phyloP scores from a whole-genome alignment of 2,113 vertebrate species.

The Podarcis raffonei region DNA sequence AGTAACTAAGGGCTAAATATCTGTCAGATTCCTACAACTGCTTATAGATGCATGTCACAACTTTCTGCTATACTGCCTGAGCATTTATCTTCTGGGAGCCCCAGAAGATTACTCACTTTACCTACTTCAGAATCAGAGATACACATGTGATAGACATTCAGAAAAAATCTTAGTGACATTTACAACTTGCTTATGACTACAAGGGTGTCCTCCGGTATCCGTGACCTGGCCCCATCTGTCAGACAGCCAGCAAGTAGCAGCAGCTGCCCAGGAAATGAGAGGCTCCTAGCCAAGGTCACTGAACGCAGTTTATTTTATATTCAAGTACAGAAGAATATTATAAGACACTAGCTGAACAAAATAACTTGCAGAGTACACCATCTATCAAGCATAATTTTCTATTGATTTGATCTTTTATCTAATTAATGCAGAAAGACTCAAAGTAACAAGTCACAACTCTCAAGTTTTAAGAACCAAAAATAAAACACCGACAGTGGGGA shows the following conservation, averaged over 20 bases:
- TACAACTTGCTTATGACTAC: slow-evolving; percentile 71
- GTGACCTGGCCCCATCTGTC: slow-evolving; percentile 71
- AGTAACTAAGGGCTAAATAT: slow-evolving; percentile 74
- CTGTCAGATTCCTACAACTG: slow-evolving; percentile 69
- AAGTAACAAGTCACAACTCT: not conserved
- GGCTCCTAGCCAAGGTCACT: slow-evolving; percentile 83
- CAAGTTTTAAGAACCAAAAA: not conserved
- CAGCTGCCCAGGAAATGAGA: slow-evolving; percentile 77
- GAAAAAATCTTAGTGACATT: slow-evolving; percentile 70
- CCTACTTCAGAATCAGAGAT: slow-evolving; percentile 75
- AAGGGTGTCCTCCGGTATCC: slow-evolving; percentile 76
- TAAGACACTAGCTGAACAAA: slow-evolving; percentile 45
- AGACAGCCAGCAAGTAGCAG: slow-evolving; percentile 73
- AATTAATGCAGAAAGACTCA: not conserved
- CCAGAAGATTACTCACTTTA: slow-evolving; percentile 75
- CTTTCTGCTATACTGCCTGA: slow-evolving; percentile 66
- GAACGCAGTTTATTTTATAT: slow-evolving; percentile 62
- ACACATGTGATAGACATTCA: slow-evolving; percentile 68
- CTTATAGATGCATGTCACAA: slow-evolving; percentile 71
- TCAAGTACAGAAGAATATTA: slow-evolving; percentile 59
- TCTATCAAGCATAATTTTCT: not conserved
- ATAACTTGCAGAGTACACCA: not conserved
- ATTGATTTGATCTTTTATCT: not conserved
- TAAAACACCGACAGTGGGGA: not conserved
- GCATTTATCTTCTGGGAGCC: slow-evolving; percentile 63